Percentiles rank a stretch among this genome's conserved stretches.
These are phyloP conservation scores for Dipodomys spectabilis DNA, from an alignment of 2,113 vertebrate genomes.

Conservation along the genomic window DNA sequence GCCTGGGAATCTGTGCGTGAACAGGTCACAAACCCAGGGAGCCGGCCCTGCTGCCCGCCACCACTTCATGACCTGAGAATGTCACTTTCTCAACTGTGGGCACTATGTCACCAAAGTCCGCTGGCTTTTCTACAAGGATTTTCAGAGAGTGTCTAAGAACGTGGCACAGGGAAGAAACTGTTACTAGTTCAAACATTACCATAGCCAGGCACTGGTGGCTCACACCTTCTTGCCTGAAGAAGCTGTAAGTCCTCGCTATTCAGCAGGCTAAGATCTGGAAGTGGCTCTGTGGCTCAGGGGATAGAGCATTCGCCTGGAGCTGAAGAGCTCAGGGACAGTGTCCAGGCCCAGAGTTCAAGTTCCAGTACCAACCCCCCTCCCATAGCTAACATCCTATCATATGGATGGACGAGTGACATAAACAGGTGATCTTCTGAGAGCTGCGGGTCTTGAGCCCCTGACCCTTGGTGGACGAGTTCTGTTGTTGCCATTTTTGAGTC, in stretches of 20 bases:
- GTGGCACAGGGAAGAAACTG: background rate
- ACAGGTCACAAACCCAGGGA: background rate
- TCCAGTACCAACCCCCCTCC: too few relatives aligned
- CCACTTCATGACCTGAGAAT: background rate
- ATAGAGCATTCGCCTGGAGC: too few relatives aligned
- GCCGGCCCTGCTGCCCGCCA: background rate
- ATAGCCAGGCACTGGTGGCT: too few relatives aligned
- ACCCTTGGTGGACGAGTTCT: rapidly evolving
- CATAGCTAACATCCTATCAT: background rate
- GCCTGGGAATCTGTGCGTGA: background rate
- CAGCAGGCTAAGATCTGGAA: too few relatives aligned
- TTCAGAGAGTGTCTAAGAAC: background rate
- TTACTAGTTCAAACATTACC: background rate
- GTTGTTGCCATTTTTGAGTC: background rate
- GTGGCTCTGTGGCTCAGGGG: too few relatives aligned
- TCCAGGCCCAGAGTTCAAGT: too few relatives aligned
- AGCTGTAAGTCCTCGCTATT: too few relatives aligned
- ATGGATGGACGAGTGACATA: background rate
- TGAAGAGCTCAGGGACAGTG: too few relatives aligned
- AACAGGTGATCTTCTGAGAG: rapidly evolving
- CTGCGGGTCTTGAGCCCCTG: rapidly evolving
- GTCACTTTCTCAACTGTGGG: background rate
- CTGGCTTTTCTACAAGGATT: background rate
- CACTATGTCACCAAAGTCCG: background rate
- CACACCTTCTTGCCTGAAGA: too few relatives aligned